phyloP scores from a whole-genome alignment of 2,113 vertebrate species.

The Paratilapia polleni region DNA sequence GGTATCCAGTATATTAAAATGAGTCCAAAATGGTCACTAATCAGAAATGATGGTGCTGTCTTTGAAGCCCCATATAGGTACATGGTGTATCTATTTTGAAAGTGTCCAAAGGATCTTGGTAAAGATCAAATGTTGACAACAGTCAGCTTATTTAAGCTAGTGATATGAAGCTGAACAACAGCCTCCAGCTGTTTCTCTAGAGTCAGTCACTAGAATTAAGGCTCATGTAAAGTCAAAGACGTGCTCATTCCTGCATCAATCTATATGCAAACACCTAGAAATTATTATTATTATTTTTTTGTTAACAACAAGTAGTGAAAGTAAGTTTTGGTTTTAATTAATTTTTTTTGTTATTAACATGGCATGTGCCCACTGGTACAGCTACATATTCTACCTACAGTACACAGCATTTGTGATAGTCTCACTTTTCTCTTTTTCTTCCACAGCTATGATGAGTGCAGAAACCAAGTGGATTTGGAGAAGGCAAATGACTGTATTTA shows the following conservation, averaged over 20 bases:
- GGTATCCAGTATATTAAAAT: too few species aligned
- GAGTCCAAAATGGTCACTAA: slow-evolving; percentile 68
- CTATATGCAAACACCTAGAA: slow-evolving; percentile 44
- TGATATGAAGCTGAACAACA: background rate
- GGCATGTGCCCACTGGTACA: too few species aligned
- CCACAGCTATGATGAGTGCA: slow-evolving; percentile 68
- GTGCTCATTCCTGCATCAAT: slow-evolving; percentile 55
- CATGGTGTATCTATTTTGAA: slow-evolving; percentile 71
- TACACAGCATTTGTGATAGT: background rate
- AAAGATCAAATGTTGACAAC: background rate
- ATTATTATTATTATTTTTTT: slow-evolving; percentile 77
- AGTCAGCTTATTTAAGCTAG: background rate
- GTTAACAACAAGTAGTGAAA: slow-evolving; percentile 73
- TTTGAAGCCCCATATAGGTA: slow-evolving; percentile 57
- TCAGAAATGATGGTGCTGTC: slow-evolving; percentile 74
- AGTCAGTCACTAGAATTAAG: slow-evolving; percentile 51
- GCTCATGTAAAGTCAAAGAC: too few species aligned
- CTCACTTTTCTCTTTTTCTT: background rate
- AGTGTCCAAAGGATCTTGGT: background rate
- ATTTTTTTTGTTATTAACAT: background rate
- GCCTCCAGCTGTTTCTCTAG: background rate
- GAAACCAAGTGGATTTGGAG: slow-evolving; percentile 58
- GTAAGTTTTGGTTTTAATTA: slow-evolving; percentile 43
- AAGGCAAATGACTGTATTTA: too few species aligned
- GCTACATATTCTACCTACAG: background rate